These are phyloP conservation scores for Megalopta genalis DNA, from an alignment of 1,140 invertebrate genomes.

Conservation along the genomic window DNA sequence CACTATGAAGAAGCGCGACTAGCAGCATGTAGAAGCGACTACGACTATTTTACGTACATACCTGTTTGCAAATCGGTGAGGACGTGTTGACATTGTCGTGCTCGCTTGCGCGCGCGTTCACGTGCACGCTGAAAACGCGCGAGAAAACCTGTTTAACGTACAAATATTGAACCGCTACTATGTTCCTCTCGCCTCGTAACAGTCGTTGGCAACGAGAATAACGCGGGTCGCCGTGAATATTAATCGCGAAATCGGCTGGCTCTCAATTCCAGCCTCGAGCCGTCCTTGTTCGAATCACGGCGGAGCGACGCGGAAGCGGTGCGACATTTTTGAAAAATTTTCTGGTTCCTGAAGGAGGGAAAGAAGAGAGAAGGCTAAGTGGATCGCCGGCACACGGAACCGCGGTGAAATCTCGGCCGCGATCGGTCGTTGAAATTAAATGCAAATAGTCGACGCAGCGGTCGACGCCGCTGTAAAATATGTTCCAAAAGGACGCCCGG, in stretches of 20 bases:
- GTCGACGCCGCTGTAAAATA: neutral
- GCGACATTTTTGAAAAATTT: too few species aligned
- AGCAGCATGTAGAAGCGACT: too few species aligned
- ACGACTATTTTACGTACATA: neutral
- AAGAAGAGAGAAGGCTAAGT: too few species aligned
- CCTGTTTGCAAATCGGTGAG: constrained; percentile 36
- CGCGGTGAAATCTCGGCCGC: neutral
- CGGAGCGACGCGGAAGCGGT: too few species aligned
- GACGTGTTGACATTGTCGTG: constrained; percentile 26
- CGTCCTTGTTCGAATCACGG: too few species aligned
- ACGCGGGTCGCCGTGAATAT: constrained; percentile 10
- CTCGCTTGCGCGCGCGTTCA: neutral
- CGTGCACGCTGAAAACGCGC: constrained; percentile 19
- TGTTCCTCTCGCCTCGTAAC: constrained; percentile 21
- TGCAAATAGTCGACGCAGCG: neutral
- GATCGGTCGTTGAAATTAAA: neutral
- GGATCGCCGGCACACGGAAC: neutral
- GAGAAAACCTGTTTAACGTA: constrained; percentile 52
- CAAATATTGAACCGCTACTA: constrained; percentile 56
- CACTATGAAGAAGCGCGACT: too few species aligned
- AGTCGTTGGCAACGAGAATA: constrained; percentile 15
- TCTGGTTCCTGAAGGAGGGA: too few species aligned
- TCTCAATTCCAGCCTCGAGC: neutral
- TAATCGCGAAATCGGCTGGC: neutral
- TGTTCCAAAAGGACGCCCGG: neutral